phyloP scores from a whole-genome alignment of 2,113 vertebrate species.

The Thermophis baileyi region DNA sequence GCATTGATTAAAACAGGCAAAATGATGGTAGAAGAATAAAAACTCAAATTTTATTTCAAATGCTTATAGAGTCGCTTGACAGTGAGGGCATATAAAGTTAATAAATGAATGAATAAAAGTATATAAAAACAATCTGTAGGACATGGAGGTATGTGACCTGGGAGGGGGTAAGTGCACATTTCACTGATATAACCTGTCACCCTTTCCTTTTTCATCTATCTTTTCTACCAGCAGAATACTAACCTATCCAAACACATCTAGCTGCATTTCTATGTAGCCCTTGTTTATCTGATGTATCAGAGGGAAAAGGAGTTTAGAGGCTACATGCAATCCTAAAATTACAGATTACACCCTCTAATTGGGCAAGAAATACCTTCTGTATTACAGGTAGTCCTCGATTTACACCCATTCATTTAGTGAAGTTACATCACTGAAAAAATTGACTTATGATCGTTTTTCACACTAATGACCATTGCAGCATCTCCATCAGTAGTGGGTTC shows the following conservation, averaged over 20 bases:
- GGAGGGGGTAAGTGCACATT: not conserved
- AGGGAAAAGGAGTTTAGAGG: not conserved
- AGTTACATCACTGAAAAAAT: not conserved
- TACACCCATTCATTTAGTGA: not conserved
- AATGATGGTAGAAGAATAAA: not conserved
- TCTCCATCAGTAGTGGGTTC: too few relatives aligned
- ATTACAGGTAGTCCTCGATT: not conserved
- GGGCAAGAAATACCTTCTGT: not conserved
- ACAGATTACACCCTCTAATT: not conserved
- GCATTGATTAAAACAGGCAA: not conserved
- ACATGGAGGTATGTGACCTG: not conserved
- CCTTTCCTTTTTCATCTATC: not conserved
- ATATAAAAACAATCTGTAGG: not conserved
- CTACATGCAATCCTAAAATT: not conserved
- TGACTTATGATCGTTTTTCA: not conserved
- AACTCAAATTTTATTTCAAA: not conserved
- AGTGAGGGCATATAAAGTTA: not conserved
- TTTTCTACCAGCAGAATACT: not conserved
- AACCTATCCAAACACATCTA: not conserved
- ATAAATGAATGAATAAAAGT: not conserved
- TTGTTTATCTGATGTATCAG: not conserved
- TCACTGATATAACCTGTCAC: not conserved
- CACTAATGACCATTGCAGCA: not conserved
- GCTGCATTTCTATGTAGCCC: not conserved
- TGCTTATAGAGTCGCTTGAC: not conserved